phyloP scores from a whole-genome alignment of 30 jellyfish, hydroid and myxozoan species.

The Turritopsis dohrnii region DNA sequence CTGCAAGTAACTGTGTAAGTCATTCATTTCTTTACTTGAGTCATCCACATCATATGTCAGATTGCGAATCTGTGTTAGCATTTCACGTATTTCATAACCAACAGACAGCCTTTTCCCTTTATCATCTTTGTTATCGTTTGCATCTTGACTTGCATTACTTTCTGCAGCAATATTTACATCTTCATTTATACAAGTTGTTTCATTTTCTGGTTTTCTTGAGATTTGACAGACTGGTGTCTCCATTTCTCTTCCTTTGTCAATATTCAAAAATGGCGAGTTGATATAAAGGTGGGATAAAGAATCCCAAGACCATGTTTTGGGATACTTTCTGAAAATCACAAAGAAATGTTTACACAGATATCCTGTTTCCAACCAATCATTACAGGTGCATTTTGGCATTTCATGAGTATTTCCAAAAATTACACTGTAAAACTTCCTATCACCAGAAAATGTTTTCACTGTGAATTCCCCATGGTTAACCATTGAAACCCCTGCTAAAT shows the following conservation, averaged over 20 bases:
- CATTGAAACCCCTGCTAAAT: neutral
- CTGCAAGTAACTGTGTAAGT: neutral
- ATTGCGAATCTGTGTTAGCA: neutral
- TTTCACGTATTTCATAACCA: neutral
- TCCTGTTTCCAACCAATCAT: neutral
- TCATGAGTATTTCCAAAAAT: neutral
- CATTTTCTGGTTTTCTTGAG: too few species aligned
- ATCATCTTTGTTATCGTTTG: neutral
- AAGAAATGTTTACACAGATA: conserved; percentile 7
- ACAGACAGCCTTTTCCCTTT: neutral
- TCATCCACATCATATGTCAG: conserved; percentile 18
- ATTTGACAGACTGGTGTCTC: too few species aligned
- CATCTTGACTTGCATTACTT: neutral
- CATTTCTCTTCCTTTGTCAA: neutral
- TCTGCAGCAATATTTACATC: neutral
- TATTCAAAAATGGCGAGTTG: neutral
- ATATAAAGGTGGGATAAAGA: neutral
- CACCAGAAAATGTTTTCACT: neutral
- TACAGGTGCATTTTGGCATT: neutral
- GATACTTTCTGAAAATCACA: neutral
- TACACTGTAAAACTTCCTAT: neutral
- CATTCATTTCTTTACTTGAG: neutral
- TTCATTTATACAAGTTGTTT: too few species aligned
- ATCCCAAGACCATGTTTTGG: conserved; percentile 1
- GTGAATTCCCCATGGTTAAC: neutral